Conservation (phyloP, 2,797 vertebrate genomes). For the Notolepis coatsorum region DNA sequence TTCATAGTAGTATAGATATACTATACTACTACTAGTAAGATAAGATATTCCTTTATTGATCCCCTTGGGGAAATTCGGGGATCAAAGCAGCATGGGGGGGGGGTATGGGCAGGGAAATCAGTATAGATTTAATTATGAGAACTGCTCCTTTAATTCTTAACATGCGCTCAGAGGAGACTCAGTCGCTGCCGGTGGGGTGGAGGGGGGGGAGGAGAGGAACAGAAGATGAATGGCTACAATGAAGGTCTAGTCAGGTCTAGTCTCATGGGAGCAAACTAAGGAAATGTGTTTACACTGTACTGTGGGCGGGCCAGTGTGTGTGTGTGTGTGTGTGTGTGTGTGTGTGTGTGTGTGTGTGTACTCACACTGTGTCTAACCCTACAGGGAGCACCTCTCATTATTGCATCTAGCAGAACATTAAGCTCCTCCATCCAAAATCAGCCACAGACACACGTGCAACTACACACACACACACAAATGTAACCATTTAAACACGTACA, state of each 20-base stretch:
- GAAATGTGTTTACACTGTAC: constrained; percentile 39
- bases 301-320: constrained; percentile 31
- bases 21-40: too few species aligned
- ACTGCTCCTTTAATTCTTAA: background rate
- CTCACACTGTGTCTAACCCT: constrained; percentile 18
- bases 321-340: background rate
- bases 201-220: background rate
- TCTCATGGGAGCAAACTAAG: constrained; percentile 40
- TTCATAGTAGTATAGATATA: too few species aligned
- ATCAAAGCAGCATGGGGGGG: too few species aligned
- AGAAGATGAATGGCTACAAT: constrained; percentile 42
- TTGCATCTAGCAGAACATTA: constrained; percentile 47
- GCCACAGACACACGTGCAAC: background rate
- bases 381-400: constrained; percentile 45
- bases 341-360: constrained; percentile 6
- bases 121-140: constrained; percentile 9
- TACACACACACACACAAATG: constrained; percentile 8
- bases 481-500: background rate
- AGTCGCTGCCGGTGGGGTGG: constrained; percentile 4
- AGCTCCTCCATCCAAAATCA: constrained; percentile 23
- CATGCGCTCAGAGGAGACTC: constrained; percentile 9
- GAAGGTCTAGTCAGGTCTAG: constrained; percentile 40
- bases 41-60: too few species aligned
- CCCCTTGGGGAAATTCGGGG: too few species aligned
- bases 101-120: too few species aligned